phyloP scores from a whole-genome alignment of 2,113 vertebrate species.

The Numenius arquata region DNA sequence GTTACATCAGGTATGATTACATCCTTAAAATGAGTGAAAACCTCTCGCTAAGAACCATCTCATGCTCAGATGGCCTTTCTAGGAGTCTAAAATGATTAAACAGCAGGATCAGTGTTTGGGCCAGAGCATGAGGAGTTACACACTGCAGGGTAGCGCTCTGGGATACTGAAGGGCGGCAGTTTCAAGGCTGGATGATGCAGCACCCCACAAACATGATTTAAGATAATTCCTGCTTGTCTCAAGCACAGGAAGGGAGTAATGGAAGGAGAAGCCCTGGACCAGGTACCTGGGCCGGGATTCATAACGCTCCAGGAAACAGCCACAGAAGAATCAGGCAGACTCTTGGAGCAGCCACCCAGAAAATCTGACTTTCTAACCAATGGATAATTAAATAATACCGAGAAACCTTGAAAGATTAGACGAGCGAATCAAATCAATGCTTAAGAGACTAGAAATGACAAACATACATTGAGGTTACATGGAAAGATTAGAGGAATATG shows the following conservation, averaged over 20 bases:
- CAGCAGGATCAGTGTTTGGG: background rate
- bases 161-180: background rate
- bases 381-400: background rate
- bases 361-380: background rate
- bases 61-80: background rate
- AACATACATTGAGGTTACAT: background rate
- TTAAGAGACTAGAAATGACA: background rate
- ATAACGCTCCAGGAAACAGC: background rate
- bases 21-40: background rate
- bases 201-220: background rate
- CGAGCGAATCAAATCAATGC: background rate
- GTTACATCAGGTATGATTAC: background rate
- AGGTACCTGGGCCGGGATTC: background rate
- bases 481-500: slow-evolving; percentile 3
- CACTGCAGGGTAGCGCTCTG: background rate
- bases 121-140: accelerated
- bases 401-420: background rate
- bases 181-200: background rate
- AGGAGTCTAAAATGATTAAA: background rate
- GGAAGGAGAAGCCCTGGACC: background rate
- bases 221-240: background rate
- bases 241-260: background rate
- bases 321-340: background rate
- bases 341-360: background rate
- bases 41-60: background rate